Base-by-base conservation (phyloP, 2,888 invertebrate species). In the Yponomeuta malinellus region DNA sequence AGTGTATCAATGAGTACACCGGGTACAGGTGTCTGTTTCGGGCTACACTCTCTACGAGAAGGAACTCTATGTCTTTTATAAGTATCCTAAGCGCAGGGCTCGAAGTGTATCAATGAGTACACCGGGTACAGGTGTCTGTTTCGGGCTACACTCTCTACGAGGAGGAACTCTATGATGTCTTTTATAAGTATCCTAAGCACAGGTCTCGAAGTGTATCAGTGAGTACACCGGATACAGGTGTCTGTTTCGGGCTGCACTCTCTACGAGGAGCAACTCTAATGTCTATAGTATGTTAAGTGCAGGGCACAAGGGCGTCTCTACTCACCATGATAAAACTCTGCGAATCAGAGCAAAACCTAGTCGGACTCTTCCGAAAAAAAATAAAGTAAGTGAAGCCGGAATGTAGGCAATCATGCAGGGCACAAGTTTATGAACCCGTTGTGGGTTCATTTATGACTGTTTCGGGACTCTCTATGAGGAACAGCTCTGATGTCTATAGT, bases 391-490 rank as follows among this genome's bases (percentile, higher is more conserved):
- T 23, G 23, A 23, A 23, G 23, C 23, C 23, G 23, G 23, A 23
- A 23, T 23, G 23, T 23, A 23, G 23, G 23, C 23, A 23, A 23
- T 23, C 23, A 23, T 37, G 15, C 12, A 95, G 81, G 96, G 97
- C 63, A 97, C 97, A 94, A 94, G 73, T 98, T 98, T 84, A 96
- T 98, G 73, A 98, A 98, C 87, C 23, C 23, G 23, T 23, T 23
- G 23, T 23, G 95, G 95, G 72, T 94, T 97, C 73, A 95, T 23
- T 23, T 96, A 29, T 98, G 98, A 83, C 83, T 98, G 98, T 85
- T 98, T 98, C 81, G 97, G 97, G 33, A 97, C 97, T 2, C 94
- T 95, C 78, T 97, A 97, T 85, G 98, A 98, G 89, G 98, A 98
- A 75, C 96, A 97, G 78, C 95, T 96, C 98, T 89, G 97, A 98